These are phyloP conservation scores for Sebastes aleutianus DNA, from an alignment of 2,797 vertebrate species.

Conservation along the genomic window DNA sequence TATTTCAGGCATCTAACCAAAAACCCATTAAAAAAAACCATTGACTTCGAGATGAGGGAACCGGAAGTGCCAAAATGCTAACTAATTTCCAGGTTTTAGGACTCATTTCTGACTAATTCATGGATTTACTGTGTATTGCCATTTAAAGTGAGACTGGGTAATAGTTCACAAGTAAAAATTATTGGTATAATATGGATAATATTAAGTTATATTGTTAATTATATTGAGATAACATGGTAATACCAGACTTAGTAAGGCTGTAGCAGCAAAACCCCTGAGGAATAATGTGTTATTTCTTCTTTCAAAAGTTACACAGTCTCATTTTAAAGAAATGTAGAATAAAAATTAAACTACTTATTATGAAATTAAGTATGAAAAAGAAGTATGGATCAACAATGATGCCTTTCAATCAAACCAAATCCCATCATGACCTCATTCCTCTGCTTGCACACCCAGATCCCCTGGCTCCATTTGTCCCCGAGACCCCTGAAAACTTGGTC, in stretches of 20 bases:
- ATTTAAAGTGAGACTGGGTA: neutral
- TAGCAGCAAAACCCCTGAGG: neutral
- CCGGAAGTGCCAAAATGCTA: neutral
- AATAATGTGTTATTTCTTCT: neutral
- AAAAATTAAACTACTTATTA: neutral
- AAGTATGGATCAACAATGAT: neutral
- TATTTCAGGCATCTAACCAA: neutral
- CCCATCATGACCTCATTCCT: neutral
- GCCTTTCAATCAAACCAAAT: neutral
- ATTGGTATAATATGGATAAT: neutral
- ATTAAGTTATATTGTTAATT: neutral
- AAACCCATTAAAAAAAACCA: too few species aligned
- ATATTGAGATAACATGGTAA: neutral
- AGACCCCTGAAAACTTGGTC: constrained; percentile 74
- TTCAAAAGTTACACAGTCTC: neutral
- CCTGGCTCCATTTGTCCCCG: constrained; percentile 84
- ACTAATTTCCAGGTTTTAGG: neutral
- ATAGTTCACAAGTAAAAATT: neutral
- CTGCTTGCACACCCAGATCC: constrained; percentile 80
- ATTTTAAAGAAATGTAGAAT: neutral
- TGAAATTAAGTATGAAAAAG: neutral
- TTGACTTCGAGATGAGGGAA: neutral
- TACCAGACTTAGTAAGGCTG: neutral
- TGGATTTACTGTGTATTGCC: neutral
- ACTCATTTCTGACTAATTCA: neutral